Evolutionary conservation across 92 coral and sea anemone genomes (phyloP), one percentile per base, ranked within the genome.

Genomic region (Porites rus): DNA sequence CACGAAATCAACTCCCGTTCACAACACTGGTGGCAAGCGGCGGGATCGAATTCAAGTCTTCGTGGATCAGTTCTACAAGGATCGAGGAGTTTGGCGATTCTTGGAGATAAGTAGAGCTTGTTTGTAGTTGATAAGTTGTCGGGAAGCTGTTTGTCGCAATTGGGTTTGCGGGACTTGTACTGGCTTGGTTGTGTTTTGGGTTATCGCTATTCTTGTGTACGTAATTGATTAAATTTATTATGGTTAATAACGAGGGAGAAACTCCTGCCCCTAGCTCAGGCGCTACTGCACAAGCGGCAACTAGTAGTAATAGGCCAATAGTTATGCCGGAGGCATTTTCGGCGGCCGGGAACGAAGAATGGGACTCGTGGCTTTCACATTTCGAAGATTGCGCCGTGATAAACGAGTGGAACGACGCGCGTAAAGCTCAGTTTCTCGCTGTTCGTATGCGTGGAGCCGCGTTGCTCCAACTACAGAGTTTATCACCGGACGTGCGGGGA

Each of bases 331-430:
- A 51, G 11, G 18, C 78, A 17, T 51, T 52, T 10, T 0, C 9
- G 7, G 78, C 78, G 19, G 11, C 4, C 1, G 78, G 6, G 1
- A 74, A 43, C 31, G 20, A 74, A 74, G 19, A 53, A 6, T 52
- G 63, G 78, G 82, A 43, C 71, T 78, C 82, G 25, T 78, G 60
- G 60, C 5, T 78, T 0, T 4, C 71, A 1, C 71, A 78, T 43
- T 78, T 61, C 16, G 58, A 78, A 62, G 70, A 78, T 43, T 63
- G 71, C n/a, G 72, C 82, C 0, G 28, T 8, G 17, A 61, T 78
- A 1, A 78, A 64, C 46, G 74, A 7, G 10, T 78, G 50, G 83
- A 19, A 64, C 12, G 0, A 62, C 17, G 16, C 18, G 68, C 0
- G 13, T 28, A 54, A 54, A 54, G 13, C 59, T 8, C 13, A 54